Base-by-base conservation (phyloP, 2,113 vertebrate genomes). In the Chionodraco myersi region DNA sequence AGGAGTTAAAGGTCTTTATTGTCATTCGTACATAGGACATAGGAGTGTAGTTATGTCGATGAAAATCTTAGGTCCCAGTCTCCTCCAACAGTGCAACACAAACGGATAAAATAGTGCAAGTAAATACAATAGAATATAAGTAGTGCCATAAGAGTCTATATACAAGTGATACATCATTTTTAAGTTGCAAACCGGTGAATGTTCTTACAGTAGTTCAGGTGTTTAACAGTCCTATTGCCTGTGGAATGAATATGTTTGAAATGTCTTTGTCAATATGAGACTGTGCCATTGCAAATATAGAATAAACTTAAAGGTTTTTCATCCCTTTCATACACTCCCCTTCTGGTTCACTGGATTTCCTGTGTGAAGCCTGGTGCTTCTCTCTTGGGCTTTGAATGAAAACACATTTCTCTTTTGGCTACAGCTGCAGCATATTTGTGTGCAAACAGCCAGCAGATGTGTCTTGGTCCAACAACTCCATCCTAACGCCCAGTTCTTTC, bases 371-470 rank as follows among this genome's bases (percentile, higher is more conserved):
- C 80, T 78, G 86, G 64, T 83, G 83, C 79, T 79, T 45, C 52
- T 90, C 89, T 83, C 88, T 0, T 68, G 84, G 86, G 84, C 78
- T 91, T 88, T 67, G 63, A 72, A 79, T 85, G 81, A 87, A 88
- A 91, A 86, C 79, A 83, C 59, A 75, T 78, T 85, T 80, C 75
- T 86, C 70, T 82, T 48, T 67, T 65, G 76, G 83, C 86, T 87
- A 41, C 91, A 90, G 90, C 92, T 92, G 92, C 86, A 62, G 80
- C 58, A 77, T 79, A 85, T 87, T 82, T 88, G 68, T 80, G 71
- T 86, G 86, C 89, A 93, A 92, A 92, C 91, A 93, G 69, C 60
- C 91, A 86, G 78, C 91, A 94, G 87, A 92, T 89, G 92, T 60
- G 81, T 84, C 85, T 72, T 61, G 41, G 79, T 88, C 85, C 82